Percentiles rank a stretch among this genome's conserved stretches.
Evolutionary conservation across 2,797 vertebrate species (phyloP).

Genomic region (Nannoperca obscura): DNA sequence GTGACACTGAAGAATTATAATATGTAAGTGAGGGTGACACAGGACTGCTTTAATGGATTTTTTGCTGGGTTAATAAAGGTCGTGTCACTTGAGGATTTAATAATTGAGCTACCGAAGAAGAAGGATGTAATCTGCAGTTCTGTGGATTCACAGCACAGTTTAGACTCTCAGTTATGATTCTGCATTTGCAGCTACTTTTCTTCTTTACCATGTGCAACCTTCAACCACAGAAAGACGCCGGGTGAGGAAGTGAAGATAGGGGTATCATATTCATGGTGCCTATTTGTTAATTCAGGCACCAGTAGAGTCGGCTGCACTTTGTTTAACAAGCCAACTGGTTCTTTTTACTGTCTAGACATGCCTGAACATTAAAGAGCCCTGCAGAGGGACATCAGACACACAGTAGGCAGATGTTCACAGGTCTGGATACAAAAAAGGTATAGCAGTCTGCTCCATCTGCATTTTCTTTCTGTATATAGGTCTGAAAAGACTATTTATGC

Average conservation of each 20-base stretch:
- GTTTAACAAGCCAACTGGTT: constrained; percentile 45
- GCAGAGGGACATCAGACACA: constrained; percentile 36
- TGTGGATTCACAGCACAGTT: constrained; percentile 4
- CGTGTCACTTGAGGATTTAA: constrained; percentile 32
- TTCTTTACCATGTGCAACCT: neutral
- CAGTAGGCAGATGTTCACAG: constrained; percentile 46
- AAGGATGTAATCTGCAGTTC: constrained; percentile 24
- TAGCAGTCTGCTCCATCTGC: neutral
- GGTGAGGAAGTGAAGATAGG: constrained; percentile 1
- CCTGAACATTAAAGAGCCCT: constrained; percentile 28
- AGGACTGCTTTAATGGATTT: constrained; percentile 41
- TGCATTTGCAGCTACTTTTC: neutral
- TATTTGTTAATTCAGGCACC: constrained; percentile 25
- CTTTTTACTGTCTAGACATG: constrained; percentile 53
- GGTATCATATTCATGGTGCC: constrained; percentile 1
- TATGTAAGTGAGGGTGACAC: constrained; percentile 21
- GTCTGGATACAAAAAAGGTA: constrained; percentile 9
- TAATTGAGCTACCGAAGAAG: constrained; percentile 21
- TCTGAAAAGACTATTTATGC: neutral
- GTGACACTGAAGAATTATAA: constrained; percentile 25
- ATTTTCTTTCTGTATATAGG: neutral
- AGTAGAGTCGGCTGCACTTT: constrained; percentile 37
- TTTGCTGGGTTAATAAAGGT: constrained; percentile 50
- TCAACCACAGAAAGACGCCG: neutral
- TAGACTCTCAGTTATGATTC: neutral